Percentiles rank a stretch among this genome's conserved stretches.
Conservation (phyloP, 2,113 vertebrate species). For the Morone saxatilis region DNA sequence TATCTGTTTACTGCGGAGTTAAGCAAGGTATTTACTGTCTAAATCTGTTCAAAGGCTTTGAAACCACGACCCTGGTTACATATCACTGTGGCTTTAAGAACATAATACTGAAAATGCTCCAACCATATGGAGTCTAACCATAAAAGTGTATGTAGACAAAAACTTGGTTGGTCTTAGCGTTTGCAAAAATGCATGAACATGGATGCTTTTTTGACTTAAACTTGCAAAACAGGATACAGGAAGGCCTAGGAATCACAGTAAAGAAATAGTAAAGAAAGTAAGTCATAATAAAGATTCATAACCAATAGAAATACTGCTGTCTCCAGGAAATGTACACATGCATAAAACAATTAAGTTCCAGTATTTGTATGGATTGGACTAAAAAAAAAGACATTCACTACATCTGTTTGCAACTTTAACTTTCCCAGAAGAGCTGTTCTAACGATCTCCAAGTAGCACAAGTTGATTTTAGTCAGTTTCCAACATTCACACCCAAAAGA, state of each 20-base stretch:
- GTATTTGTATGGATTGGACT: too few relatives aligned
- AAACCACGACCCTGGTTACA: constrained; percentile 25
- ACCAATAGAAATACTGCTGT: not conserved
- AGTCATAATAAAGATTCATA: not conserved
- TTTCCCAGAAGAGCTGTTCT: too few relatives aligned
- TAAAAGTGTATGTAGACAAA: not conserved
- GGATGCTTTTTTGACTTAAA: not conserved
- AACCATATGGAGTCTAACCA: constrained; percentile 3
- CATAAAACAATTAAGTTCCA: too few relatives aligned
- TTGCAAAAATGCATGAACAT: not conserved
- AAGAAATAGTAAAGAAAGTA: not conserved
- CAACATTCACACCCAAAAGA: too few relatives aligned
- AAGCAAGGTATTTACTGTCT: constrained; percentile 65
- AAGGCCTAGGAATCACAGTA: not conserved
- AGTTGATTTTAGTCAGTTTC: too few relatives aligned
- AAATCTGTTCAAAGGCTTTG: constrained; percentile 72
- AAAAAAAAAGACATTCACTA: too few relatives aligned
- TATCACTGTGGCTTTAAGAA: constrained; percentile 33
- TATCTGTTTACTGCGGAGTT: constrained; percentile 69
- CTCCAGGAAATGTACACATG: too few relatives aligned
- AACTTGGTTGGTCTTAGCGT: not conserved
- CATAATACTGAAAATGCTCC: not conserved
- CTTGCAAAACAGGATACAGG: not conserved
- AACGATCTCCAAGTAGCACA: too few relatives aligned
- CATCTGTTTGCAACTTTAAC: too few relatives aligned